These are phyloP conservation scores for Temnothorax unifasciatus DNA, from an alignment of 2,888 invertebrate genomes.

Conservation along the genomic window DNA sequence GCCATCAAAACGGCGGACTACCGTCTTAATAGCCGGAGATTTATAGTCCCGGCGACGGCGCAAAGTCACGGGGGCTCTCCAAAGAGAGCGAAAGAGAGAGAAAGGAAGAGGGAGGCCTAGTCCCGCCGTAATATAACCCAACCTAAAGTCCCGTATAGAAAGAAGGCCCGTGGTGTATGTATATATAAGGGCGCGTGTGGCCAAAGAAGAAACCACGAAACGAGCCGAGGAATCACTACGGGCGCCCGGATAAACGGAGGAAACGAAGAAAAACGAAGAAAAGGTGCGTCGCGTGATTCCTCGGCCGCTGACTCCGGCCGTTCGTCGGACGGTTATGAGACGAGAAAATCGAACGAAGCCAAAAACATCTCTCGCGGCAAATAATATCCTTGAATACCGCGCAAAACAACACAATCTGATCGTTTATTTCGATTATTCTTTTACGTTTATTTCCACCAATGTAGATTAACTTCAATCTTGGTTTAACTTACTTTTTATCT, in stretches of 20 bases:
- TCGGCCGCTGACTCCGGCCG: slow-evolving; percentile 53
- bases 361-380: slow-evolving; percentile 43
- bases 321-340: slow-evolving; percentile 23
- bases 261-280: slow-evolving; percentile 55
- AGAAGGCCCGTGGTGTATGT: slow-evolving; percentile 49
- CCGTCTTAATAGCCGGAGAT: slow-evolving; percentile 85
- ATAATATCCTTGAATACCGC: slow-evolving; percentile 21
- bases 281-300: slow-evolving; percentile 54
- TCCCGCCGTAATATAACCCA: slow-evolving; percentile 71
- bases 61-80: slow-evolving; percentile 63
- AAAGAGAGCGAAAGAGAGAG: slow-evolving; percentile 39
- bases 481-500: no score
- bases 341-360: slow-evolving; percentile 51
- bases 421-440: neutral
- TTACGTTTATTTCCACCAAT: no score
- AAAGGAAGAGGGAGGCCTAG: slow-evolving; percentile 50
- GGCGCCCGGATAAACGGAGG: slow-evolving; percentile 57
- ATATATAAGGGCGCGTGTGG: slow-evolving; percentile 50
- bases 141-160: slow-evolving; percentile 55
- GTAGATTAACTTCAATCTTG: no score
- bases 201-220: slow-evolving; percentile 58
- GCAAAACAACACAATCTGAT: neutral
- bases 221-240: slow-evolving; percentile 42
- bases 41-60: slow-evolving; percentile 80
- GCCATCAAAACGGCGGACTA: slow-evolving; percentile 84